Evolutionary conservation across 1,140 invertebrate genomes (phyloP).

Genomic region (Drosophila repletoides): DNA sequence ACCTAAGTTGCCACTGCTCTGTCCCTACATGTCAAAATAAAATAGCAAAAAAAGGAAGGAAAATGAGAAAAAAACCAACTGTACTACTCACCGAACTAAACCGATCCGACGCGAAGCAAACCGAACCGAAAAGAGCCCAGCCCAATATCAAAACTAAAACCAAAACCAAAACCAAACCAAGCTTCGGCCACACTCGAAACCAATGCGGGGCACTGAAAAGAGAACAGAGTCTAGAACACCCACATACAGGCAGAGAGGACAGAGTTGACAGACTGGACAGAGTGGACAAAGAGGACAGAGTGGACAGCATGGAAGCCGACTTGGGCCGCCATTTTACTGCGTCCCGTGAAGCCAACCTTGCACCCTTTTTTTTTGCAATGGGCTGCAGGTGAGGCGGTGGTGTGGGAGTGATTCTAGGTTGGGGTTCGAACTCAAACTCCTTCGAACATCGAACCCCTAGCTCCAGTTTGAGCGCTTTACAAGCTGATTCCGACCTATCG

Average conservation of each 20-base stretch:
- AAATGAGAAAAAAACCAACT: too few relatives aligned
- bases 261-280: background rate
- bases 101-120: background rate
- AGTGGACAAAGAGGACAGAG: conserved; percentile 21
- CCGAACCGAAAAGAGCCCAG: conserved; percentile 1
- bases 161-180: conserved; percentile 23
- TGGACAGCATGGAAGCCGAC: conserved; percentile 37
- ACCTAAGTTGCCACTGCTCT: conserved; percentile 25
- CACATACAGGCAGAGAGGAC: background rate
- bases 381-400: conserved; percentile 76
- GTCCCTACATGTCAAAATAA: conserved; percentile 1
- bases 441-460: too few relatives aligned
- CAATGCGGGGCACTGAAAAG: conserved; percentile 11
- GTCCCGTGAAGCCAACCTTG: conserved; percentile 50
- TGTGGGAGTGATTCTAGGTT: too few relatives aligned
- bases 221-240: background rate
- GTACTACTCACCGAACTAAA: background rate
- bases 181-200: conserved; percentile 21
- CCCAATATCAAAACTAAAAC: conserved; percentile 11
- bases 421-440: too few relatives aligned
- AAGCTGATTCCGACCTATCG: conserved; percentile 77
- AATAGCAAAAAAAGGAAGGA: background rate
- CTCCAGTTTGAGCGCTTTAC: too few relatives aligned
- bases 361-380: conserved; percentile 58
- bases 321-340: conserved; percentile 74